phyloP scores from a whole-genome alignment of 2,797 vertebrate species.

The Dallia pectoralis region DNA sequence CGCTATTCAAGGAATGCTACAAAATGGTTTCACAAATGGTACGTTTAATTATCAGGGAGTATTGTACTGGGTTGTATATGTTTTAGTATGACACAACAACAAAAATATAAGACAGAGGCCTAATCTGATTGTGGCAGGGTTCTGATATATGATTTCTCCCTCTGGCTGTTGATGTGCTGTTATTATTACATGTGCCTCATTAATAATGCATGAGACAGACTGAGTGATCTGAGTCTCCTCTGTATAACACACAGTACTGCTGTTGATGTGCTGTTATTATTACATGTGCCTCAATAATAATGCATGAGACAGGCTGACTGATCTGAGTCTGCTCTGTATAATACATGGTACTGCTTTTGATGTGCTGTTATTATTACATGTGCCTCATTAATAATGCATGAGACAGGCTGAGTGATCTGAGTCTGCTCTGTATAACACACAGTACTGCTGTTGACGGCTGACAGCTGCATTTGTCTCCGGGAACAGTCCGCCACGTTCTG shows the following conservation, averaged over 20 bases:
- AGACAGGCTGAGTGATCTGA: conserved; percentile 11
- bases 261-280: no score
- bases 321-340: conserved; percentile 8
- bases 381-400: conserved; percentile 47
- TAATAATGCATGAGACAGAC: conserved; percentile 46
- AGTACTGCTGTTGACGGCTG: conserved; percentile 55
- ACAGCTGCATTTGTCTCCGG: conserved; percentile 57
- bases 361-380: conserved; percentile 56
- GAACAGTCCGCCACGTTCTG: conserved; percentile 50
- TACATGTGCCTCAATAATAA: conserved; percentile 51
- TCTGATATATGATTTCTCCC: conserved; percentile 49
- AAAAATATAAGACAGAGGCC: not conserved
- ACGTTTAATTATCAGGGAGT: no score
- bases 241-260: conserved; percentile 50
- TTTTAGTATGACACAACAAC: not conserved
- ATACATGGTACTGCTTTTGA: conserved; percentile 58
- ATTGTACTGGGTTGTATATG: no score
- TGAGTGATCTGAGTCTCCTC: not conserved
- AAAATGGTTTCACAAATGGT: not conserved
- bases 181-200: conserved; percentile 47
- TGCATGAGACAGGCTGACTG: conserved; percentile 24
- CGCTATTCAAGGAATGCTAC: not conserved
- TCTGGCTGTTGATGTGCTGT: conserved; percentile 61
- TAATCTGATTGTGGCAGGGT: conserved; percentile 29
- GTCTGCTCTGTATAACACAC: conserved; percentile 35